Base-by-base conservation (phyloP, 1,140 invertebrate genomes). In the Ceratosolen fusciceps region DNA sequence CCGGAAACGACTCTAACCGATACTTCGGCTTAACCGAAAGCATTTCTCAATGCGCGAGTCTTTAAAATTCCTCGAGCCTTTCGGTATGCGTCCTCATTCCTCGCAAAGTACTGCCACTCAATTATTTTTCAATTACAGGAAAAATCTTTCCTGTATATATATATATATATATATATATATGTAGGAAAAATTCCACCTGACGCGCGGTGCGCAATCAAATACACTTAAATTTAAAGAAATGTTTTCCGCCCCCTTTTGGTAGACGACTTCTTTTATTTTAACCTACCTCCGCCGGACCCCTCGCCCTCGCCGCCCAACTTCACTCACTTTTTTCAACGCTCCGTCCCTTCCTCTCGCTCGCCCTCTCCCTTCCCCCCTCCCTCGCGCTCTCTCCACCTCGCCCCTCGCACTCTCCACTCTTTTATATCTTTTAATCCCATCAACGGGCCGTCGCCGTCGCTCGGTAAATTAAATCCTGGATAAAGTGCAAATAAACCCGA, bases 401-500 rank as follows among this genome's bases (percentile, higher is more conserved):
- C n/a, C 74, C 77, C 70, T 5, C 52, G 37, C 47, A 43, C 82
- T 56, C 72, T 67, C 79, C 76, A 79, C 78, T 84, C 82, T 80
- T 83, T 85, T 84, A 85, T 86, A 82, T 85, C 85, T 84, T 85
- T 86, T 86, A 90, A 88, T 88, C 86, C 86, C 84, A 86, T 85
- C 84, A 83, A 84, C 86, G 82, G 37, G 68, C 82, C 84, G 85
- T 83, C 85, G 86, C 83, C 86, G 85, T 85, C 86, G 86, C 87
- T 86, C 86, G 88, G 88, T 89, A 88, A 90, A 90, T 90, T 89
- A 90, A 90, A 90, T 89, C 87, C 87, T 87, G 87, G 88, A 89
- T 89, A 90, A 90, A 89, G 88, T 89, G 88, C 88, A 85, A 84
- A 86, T 86, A 87, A 87, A 86, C 82, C 84, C 83, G 85, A 67